Evolutionary conservation across 2,888 invertebrate genomes (phyloP).

Genomic region (Plebejus argus): DNA sequence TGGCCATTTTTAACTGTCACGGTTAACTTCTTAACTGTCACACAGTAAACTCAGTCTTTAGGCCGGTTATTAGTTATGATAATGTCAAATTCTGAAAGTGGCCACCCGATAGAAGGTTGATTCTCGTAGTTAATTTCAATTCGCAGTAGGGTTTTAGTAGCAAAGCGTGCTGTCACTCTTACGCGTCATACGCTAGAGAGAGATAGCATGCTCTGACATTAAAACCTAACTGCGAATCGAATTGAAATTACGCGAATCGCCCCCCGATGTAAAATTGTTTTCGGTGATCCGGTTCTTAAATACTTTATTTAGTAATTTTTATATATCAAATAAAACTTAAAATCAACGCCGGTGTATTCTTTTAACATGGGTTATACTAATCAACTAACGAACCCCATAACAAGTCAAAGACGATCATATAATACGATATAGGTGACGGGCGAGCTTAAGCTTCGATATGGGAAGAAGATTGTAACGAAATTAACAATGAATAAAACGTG

Average conservation of each 20-base stretch:
- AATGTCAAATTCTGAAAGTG: background rate
- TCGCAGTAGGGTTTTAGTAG: background rate
- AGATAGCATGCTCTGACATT: background rate
- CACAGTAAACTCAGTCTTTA: background rate
- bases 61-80: background rate
- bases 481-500: conserved; percentile 50
- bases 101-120: conserved; percentile 7
- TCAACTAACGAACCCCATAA: conserved; percentile 67
- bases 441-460: conserved; percentile 57
- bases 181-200: background rate
- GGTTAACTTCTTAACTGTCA: conserved; percentile 12
- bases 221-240: background rate
- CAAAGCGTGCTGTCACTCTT: background rate
- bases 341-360: conserved; percentile 78
- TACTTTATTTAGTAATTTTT: conserved; percentile 63
- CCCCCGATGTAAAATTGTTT: conserved; percentile 43
- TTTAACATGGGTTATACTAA: conserved; percentile 80
- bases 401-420: conserved; percentile 45
- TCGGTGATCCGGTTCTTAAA: conserved; percentile 76
- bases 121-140: background rate
- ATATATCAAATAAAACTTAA: conserved; percentile 79
- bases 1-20: conserved; percentile 22
- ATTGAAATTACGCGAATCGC: background rate
- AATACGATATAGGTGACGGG: conserved; percentile 61
- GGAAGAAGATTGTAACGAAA: conserved; percentile 45